Evolutionary conservation across 1,140 invertebrate species (phyloP), one percentile per base, ranked within the genome.

Genomic region (Araneus ventricosus): DNA sequence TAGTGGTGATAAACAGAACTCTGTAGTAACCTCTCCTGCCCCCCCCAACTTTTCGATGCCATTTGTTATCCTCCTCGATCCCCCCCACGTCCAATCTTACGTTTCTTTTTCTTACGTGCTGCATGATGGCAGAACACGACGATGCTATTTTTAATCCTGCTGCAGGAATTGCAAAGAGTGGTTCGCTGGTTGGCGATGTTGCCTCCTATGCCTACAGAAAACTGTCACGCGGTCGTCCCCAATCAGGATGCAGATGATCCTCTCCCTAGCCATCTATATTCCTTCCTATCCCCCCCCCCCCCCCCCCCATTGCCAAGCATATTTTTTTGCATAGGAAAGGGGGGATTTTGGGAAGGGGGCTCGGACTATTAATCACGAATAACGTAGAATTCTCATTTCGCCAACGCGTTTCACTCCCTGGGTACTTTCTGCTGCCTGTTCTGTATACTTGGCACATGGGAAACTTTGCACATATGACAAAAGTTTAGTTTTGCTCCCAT

Each of bases 1-100:
- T 91, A 91, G 90, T 84, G 90, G 90, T 91, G 90, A 91, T 91
- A 91, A 91, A 91, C 90, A 91, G 90, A 91, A 91, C 90, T 91
- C 90, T 57, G 52, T 52, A 14, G 45, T 82, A 41, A 75, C 41
- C 39, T 59, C 41, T 34, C 63, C 70, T 79, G 34, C 75, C 67
- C 8, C 24, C 41, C 24, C 41, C 20, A 45, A 61, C 30, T 67
- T 67, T 88, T 89, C 67, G 70, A 75, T 79, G 88, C 70, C 45
- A 70, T 88, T 88, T 90, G 89, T 82, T 82, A 90, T 82, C 79
- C 70, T n/a, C 67, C n/a, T n/a, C n/a, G 5, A 22, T n/a, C 20
- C 59, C 20, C 59, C 22, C 14, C 75, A 41, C 75, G 59, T 82
- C 75, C 88, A 82, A 90, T 90, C 79, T 61, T 79, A 82, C 88